Percentiles rank a stretch among this genome's conserved stretches.
Conservation (phyloP, 2,797 vertebrate species). For the Paramormyrops hopkinsi region DNA sequence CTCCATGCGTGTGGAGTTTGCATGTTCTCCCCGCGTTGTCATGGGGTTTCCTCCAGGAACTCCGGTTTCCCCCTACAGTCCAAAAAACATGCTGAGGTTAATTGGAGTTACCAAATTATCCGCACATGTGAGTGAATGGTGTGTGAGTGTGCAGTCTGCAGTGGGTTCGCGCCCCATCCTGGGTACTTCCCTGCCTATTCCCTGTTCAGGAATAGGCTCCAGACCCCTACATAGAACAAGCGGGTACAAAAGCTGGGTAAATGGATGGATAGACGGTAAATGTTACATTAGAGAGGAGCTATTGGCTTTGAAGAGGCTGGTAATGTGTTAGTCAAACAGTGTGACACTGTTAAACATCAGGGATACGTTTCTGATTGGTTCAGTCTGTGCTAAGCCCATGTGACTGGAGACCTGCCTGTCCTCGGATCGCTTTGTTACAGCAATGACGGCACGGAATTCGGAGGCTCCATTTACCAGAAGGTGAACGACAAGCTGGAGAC, state of each 20-base stretch:
- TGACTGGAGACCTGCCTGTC: background rate
- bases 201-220: background rate
- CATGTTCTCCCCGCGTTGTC: background rate
- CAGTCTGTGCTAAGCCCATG: background rate
- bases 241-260: background rate
- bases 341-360: background rate
- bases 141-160: background rate
- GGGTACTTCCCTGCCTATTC: background rate
- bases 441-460: constrained; percentile 95
- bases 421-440: constrained; percentile 50
- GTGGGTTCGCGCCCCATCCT: background rate
- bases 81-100: background rate
- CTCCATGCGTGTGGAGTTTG: background rate
- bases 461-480: constrained; percentile 97
- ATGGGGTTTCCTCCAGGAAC: background rate
- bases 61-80: background rate
- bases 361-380: background rate
- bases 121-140: background rate
- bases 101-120: background rate
- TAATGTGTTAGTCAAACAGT: background rate
- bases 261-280: background rate
- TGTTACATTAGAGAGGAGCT: background rate
- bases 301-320: background rate
- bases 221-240: background rate
- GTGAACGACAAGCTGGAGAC: constrained; percentile 95